phyloP scores from a whole-genome alignment of 2,113 vertebrate species.

The Podocnemis expansa region DNA sequence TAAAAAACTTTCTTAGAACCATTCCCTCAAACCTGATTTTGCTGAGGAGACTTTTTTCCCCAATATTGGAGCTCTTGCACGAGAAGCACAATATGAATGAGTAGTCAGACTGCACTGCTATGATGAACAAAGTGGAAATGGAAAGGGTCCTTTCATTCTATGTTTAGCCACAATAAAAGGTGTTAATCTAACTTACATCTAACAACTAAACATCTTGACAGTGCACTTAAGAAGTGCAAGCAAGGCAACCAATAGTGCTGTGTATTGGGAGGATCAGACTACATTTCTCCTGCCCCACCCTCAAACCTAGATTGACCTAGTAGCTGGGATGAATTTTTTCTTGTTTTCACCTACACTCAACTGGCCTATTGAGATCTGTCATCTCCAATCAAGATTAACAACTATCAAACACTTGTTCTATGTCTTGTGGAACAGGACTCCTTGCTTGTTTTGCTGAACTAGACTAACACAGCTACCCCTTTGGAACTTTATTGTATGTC shows the following conservation, averaged over 20 bases:
- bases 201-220: background rate
- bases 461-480: too few species aligned
- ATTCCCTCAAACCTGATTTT: background rate
- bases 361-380: background rate
- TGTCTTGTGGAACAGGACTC: too few species aligned
- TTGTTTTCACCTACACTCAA: background rate
- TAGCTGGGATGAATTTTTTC: constrained; percentile 27
- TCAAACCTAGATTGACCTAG: background rate
- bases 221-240: background rate
- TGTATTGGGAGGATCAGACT: background rate
- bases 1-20: background rate
- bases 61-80: background rate
- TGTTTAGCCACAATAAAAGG: background rate
- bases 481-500: too few species aligned
- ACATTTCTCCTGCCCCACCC: background rate
- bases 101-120: background rate
- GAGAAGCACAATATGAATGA: background rate
- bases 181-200: background rate
- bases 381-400: constrained; percentile 29
- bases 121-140: background rate
- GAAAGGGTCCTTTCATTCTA: background rate
- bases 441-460: too few species aligned
- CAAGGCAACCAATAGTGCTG: background rate
- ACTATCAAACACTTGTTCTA: background rate
- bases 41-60: background rate